A percentile compares a stretch with the other conserved stretches of the same genome.
Conservation (phyloP, 1,140 invertebrate species). For the Cyclargus thomasi region DNA sequence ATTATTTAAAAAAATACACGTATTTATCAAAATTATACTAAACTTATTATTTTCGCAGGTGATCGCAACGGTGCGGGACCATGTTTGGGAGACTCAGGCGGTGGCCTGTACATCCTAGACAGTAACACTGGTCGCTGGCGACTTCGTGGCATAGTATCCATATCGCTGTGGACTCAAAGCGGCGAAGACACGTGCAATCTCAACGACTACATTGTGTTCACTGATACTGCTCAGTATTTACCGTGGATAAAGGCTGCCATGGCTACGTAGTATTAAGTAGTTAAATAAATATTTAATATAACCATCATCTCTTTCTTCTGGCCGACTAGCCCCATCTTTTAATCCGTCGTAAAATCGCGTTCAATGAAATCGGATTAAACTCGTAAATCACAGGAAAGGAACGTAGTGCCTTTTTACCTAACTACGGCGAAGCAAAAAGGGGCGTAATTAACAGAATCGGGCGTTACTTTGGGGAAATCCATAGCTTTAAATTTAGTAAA, state of each 20-base stretch:
- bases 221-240: slow-evolving; percentile 59
- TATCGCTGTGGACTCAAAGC: slow-evolving; percentile 50
- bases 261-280: slow-evolving; percentile 17
- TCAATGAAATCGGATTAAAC: too few species aligned
- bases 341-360: too few species aligned
- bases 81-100: slow-evolving; percentile 78
- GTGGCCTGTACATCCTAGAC: slow-evolving; percentile 69
- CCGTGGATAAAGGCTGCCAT: slow-evolving; percentile 54
- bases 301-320: neutral
- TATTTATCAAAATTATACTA: too few species aligned
- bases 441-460: too few species aligned
- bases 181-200: slow-evolving; percentile 57
- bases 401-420: too few species aligned
- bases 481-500: too few species aligned
- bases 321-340: too few species aligned
- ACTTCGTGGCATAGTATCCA: slow-evolving; percentile 68
- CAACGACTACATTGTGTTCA: slow-evolving; percentile 65
- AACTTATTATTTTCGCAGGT: slow-evolving; percentile 31
- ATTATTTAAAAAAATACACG: too few species aligned
- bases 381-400: too few species aligned
- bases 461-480: too few species aligned
- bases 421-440: too few species aligned
- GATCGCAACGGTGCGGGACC: slow-evolving; percentile 73
- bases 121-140: slow-evolving; percentile 56
- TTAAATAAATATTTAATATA: slow-evolving; percentile 5